Percentiles rank a stretch among this genome's conserved stretches.
Evolutionary conservation across 1,140 invertebrate species (phyloP).

Genomic region (Drosophila pallidifrons): DNA sequence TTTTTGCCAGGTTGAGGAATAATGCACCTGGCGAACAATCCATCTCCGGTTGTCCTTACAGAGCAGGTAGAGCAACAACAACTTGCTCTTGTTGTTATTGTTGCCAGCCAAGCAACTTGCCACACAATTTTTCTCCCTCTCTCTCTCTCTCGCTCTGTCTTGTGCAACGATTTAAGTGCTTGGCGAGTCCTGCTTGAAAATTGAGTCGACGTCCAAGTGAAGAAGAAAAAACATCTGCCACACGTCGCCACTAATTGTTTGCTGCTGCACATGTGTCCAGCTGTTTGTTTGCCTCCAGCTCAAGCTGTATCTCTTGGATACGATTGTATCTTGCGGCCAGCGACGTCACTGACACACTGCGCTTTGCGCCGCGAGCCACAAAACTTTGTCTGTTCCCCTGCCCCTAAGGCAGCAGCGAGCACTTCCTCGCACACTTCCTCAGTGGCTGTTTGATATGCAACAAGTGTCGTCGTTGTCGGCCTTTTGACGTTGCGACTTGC

Average conservation of each 20-base stretch:
- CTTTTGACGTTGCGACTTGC: background rate
- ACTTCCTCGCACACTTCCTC: conserved; percentile 60
- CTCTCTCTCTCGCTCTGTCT: background rate
- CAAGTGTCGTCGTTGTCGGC: conserved; percentile 54
- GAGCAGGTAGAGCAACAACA: conserved; percentile 48
- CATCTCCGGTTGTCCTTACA: conserved; percentile 47
- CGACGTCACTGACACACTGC: conserved; percentile 43
- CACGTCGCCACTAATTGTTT: conserved; percentile 78
- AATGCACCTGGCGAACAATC: conserved; percentile 64
- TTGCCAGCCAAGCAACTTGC: conserved; percentile 57
- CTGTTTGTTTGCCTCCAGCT: conserved; percentile 56
- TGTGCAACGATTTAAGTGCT: conserved; percentile 55
- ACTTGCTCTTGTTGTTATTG: conserved; percentile 55
- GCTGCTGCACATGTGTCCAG: conserved; percentile 69
- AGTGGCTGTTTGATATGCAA: conserved; percentile 68
- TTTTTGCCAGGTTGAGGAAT: conserved; percentile 35
- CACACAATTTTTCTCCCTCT: background rate
- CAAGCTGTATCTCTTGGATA: conserved; percentile 48
- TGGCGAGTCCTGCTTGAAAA: conserved; percentile 59
- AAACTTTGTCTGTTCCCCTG: conserved; percentile 12
- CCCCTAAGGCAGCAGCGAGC: background rate
- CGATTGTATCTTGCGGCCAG: conserved; percentile 24
- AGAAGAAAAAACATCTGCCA: conserved; percentile 74
- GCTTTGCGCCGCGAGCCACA: conserved; percentile 70
- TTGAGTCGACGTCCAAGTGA: conserved; percentile 29